Evolutionary conservation across 2,888 invertebrate genomes (phyloP).

Genomic region (Epistrophe eligans): DNA sequence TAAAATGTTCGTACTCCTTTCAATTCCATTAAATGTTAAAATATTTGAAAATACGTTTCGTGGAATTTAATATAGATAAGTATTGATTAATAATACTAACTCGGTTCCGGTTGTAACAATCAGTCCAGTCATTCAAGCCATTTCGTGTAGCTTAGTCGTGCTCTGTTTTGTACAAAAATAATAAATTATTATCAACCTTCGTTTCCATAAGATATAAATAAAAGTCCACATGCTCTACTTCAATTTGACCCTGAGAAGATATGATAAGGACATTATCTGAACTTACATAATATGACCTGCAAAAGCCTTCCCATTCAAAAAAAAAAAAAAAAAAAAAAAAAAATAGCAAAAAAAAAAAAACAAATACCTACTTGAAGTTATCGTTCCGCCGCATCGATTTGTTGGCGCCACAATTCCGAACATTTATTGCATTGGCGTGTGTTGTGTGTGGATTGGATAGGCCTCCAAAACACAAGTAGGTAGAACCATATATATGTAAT

Average conservation of each 20-base stretch:
- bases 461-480: conserved; percentile 46
- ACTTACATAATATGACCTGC: conserved; percentile 5
- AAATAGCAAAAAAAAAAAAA: conserved; percentile 16
- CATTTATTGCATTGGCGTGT: conserved; percentile 66
- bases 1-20: too few relatives aligned
- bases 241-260: conserved; percentile 30
- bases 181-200: not conserved
- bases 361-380: conserved; percentile 32
- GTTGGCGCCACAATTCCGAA: conserved; percentile 72
- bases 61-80: too few relatives aligned
- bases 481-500: not conserved
- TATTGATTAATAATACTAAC: not conserved
- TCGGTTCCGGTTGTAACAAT: not conserved
- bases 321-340: not conserved
- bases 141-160: too few relatives aligned
- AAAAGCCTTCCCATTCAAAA: conserved; percentile 30
- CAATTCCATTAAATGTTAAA: too few relatives aligned
- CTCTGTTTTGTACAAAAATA: too few relatives aligned
- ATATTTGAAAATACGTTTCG: too few relatives aligned
- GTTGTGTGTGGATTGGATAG: conserved; percentile 34
- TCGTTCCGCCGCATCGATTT: conserved; percentile 60
- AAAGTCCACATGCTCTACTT: conserved; percentile 7
- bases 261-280: conserved; percentile 31
- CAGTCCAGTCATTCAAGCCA: not conserved
- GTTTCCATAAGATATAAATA: not conserved